Conservation (phyloP, 2,888 invertebrate species). For the Hoplodrina ambigua region DNA sequence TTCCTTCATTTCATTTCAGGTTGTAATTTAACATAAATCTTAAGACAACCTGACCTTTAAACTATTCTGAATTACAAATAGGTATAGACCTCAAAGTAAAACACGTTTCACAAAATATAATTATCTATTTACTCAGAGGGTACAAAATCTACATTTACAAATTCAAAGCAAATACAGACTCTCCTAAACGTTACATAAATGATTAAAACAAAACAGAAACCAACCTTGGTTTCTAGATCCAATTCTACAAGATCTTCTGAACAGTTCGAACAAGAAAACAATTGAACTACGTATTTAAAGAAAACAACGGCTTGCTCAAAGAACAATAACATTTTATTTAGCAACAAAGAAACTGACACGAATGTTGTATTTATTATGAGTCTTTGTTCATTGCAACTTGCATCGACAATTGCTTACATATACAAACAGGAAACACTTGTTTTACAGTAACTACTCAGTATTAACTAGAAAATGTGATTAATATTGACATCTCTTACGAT, state of each 20-base stretch:
- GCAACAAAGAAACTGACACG: slow-evolving; percentile 72
- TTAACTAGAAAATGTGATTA: slow-evolving; percentile 48
- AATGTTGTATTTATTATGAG: slow-evolving; percentile 64
- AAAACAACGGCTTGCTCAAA: slow-evolving; percentile 47
- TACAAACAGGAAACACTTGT: slow-evolving; percentile 70
- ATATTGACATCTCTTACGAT: slow-evolving; percentile 49
- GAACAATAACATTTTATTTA: slow-evolving; percentile 69
- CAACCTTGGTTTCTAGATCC: slow-evolving; percentile 36
- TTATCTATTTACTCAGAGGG: slow-evolving; percentile 11
- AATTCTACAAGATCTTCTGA: slow-evolving; percentile 21
- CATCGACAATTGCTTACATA: slow-evolving; percentile 62
- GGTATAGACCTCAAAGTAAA: slow-evolving; percentile 8
- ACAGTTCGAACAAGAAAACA: slow-evolving; percentile 49
- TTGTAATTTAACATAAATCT: background rate
- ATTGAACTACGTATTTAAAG: slow-evolving; percentile 50
- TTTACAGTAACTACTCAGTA: slow-evolving; percentile 45
- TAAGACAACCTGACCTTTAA: slow-evolving; percentile 5
- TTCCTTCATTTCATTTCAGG: slow-evolving; percentile 8
- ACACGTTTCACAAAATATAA: slow-evolving; percentile 16
- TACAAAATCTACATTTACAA: slow-evolving; percentile 33
- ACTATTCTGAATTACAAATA: slow-evolving; percentile 15
- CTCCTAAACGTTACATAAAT: slow-evolving; percentile 11
- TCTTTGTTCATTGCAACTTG: slow-evolving; percentile 69
- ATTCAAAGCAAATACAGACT: slow-evolving; percentile 27
- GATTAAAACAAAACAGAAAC: slow-evolving; percentile 35